phyloP scores from a whole-genome alignment of 2,888 invertebrate genomes.

The Agriotes lineatus region DNA sequence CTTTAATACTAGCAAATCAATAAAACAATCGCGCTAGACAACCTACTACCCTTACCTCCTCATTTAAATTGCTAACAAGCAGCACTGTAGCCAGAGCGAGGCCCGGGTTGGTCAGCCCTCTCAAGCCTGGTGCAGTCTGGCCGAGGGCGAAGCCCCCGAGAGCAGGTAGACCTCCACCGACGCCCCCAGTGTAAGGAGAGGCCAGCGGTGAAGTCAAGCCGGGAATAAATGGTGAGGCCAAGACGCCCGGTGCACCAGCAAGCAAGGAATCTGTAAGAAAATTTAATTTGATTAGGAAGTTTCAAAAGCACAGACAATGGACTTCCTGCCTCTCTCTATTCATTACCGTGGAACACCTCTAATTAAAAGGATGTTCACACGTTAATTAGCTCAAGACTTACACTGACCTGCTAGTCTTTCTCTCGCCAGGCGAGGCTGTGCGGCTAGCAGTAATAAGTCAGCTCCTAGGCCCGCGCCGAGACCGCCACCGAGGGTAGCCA shows the following conservation, averaged over 20 bases:
- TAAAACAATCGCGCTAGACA: not conserved
- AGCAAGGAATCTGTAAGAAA: constrained; percentile 74
- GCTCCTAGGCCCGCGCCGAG: constrained; percentile 73
- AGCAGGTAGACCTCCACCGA: constrained; percentile 78
- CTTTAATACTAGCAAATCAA: constrained; percentile 17
- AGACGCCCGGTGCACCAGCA: constrained; percentile 86
- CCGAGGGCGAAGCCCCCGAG: constrained; percentile 83
- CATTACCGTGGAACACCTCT: too few relatives aligned
- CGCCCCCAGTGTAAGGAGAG: constrained; percentile 75
- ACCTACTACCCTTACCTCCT: constrained; percentile 82
- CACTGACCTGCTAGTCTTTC: constrained; percentile 70
- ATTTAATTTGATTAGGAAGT: too few relatives aligned
- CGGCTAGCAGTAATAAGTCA: constrained; percentile 73
- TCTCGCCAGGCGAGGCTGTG: constrained; percentile 67
- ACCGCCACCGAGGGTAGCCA: constrained; percentile 69
- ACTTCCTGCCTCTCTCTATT: too few relatives aligned
- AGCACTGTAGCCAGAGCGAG: constrained; percentile 85
- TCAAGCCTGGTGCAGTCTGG: constrained; percentile 75
- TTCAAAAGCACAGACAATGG: not conserved
- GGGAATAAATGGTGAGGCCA: constrained; percentile 88
- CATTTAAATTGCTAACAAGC: constrained; percentile 96
- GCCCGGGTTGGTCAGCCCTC: constrained; percentile 73
- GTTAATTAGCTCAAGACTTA: too few relatives aligned
- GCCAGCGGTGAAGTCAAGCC: constrained; percentile 88
- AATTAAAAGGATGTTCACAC: too few relatives aligned